A percentile compares a stretch with the other conserved stretches of the same genome.
phyloP scores from a whole-genome alignment of 2,888 invertebrate species.

The Iphiclides podalirius region DNA sequence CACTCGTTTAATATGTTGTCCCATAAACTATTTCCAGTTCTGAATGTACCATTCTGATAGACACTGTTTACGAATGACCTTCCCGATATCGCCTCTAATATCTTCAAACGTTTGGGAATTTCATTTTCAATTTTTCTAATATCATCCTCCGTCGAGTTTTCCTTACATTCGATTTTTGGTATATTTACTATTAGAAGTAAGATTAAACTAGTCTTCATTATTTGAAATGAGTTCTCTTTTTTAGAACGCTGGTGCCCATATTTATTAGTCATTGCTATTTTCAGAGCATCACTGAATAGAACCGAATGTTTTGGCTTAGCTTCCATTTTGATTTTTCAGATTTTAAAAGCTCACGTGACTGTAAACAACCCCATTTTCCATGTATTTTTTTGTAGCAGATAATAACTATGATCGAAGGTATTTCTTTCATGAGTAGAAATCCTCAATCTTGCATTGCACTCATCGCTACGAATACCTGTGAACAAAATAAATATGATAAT shows the following conservation, averaged over 20 bases:
- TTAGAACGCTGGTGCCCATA: constrained; percentile 22
- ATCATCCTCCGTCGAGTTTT: constrained; percentile 42
- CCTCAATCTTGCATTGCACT: too few species aligned
- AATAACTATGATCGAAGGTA: background rate
- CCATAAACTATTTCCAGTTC: constrained; percentile 85
- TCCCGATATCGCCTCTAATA: constrained; percentile 58
- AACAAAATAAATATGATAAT: background rate
- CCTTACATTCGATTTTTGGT: constrained; percentile 40
- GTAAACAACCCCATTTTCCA: constrained; percentile 47
- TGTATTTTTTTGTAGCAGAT: constrained; percentile 4
- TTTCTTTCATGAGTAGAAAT: background rate
- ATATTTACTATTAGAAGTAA: constrained; percentile 48
- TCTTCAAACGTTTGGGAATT: constrained; percentile 51
- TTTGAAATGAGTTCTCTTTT: constrained; percentile 33
- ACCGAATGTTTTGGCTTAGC: constrained; percentile 28
- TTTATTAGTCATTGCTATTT: constrained; percentile 44
- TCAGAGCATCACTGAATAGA: constrained; percentile 50
- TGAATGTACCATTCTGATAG: constrained; percentile 68
- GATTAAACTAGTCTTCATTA: constrained; percentile 43
- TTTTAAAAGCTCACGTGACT: background rate
- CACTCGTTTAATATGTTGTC: constrained; percentile 87
- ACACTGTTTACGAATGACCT: constrained; percentile 58
- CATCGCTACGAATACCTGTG: too few species aligned
- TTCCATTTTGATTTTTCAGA: background rate
- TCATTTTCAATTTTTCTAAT: constrained; percentile 38